A percentile compares a stretch with the other conserved stretches of the same genome.
Evolutionary conservation across 2,113 vertebrate species (phyloP).

Genomic region (Galbula dea): DNA sequence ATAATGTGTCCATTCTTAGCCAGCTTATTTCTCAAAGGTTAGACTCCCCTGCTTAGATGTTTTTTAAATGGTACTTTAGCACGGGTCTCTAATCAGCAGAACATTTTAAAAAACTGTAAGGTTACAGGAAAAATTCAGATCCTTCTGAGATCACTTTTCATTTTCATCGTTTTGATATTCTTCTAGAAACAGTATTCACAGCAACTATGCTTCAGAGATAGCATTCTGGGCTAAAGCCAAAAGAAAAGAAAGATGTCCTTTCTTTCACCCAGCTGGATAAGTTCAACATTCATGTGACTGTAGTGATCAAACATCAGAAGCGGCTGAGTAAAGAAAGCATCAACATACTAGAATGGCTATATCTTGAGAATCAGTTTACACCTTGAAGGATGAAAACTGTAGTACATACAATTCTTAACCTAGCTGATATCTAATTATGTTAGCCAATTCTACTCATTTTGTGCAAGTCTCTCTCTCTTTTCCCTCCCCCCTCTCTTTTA

Average conservation of each 20-base stretch:
- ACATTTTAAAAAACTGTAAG: not conserved
- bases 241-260: not conserved
- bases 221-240: not conserved
- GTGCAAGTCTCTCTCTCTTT: not conserved
- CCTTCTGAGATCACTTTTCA: not conserved
- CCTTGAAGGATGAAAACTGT: not conserved
- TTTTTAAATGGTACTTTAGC: slow-evolving; percentile 9
- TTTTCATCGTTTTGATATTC: not conserved
- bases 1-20: not conserved
- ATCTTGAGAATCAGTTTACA: not conserved
- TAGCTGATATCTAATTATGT: not conserved
- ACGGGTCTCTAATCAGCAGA: not conserved
- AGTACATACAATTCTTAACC: not conserved
- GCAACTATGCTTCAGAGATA: not conserved
- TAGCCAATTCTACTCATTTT: not conserved
- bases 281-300: not conserved
- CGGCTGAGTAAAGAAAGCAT: not conserved
- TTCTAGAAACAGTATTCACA: not conserved
- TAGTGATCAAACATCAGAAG: not conserved
- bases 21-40: slow-evolving; percentile 15
- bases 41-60: not conserved
- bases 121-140: not conserved
- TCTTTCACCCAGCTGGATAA: not conserved
- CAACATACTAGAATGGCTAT: not conserved
- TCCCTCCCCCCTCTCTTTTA: accelerated